phyloP scores from a whole-genome alignment of 2,113 vertebrate species.

The Indicator indicator region DNA sequence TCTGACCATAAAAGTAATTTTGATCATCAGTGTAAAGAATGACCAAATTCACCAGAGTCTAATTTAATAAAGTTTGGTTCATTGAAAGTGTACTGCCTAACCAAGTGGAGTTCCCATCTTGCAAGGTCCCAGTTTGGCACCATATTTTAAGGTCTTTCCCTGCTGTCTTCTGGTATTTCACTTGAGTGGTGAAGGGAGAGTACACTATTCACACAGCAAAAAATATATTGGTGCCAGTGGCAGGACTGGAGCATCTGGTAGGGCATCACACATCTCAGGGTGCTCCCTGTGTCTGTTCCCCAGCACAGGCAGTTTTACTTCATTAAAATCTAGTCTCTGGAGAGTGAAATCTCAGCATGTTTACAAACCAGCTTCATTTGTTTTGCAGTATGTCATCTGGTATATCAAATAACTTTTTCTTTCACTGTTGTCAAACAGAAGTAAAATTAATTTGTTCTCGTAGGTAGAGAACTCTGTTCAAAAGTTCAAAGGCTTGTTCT shows the following conservation, averaged over 20 bases:
- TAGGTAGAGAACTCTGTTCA: neutral
- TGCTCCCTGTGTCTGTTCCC: neutral
- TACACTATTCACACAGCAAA: neutral
- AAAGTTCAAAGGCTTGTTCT: neutral
- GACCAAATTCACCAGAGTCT: neutral
- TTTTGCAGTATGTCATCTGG: neutral
- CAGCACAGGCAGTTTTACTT: neutral
- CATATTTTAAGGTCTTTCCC: neutral
- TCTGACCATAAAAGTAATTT: neutral
- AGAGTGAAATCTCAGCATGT: neutral
- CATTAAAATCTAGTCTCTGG: neutral
- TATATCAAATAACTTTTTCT: neutral
- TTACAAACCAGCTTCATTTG: neutral
- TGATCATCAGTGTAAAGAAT: neutral
- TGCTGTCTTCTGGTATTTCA: neutral
- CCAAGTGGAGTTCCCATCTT: neutral
- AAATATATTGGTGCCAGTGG: neutral
- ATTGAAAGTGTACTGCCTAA: neutral
- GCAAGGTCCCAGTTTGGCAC: neutral
- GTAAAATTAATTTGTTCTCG: slow-evolving; percentile 1
- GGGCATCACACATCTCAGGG: neutral
- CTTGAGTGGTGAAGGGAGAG: neutral
- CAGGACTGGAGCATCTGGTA: neutral
- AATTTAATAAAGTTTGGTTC: neutral
- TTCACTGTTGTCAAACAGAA: neutral